Base-by-base conservation (phyloP, 1,140 invertebrate species). In the Elysia chlorotica region DNA sequence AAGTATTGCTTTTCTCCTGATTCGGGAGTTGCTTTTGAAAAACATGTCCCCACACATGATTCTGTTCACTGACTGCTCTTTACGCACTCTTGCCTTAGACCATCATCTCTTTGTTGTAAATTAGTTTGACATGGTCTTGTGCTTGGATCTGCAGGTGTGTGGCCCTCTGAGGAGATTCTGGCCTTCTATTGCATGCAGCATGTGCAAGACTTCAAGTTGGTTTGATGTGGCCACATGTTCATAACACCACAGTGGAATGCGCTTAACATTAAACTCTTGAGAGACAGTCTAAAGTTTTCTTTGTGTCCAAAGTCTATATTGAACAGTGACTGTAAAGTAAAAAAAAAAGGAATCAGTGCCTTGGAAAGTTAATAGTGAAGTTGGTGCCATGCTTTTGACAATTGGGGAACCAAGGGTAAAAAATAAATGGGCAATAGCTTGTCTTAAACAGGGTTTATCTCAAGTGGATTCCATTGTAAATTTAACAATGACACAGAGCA, bases 111-210 rank as follows among this genome's bases (percentile, higher is more conserved):
- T 48, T n/a, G 41, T 48, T 48, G 41, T n/a, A 48, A 14, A n/a
- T 48, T 48, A 14, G 41, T 14, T 48, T 10, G 41, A 48, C 41
- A 48, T 48, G n/a, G n/a, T 48, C n/a, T 48, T 48, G n/a, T 48
- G 41, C n/a, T 48, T 48, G 74, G 31, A 73, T 28, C 80, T 81
- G 10, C 68, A 87, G 86, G 87, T 88, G 91, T 96, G 1, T 96
- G 94, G 94, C 94, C 94, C 14, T 94, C 94, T 3, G 94, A 96
- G 86, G 94, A 95, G 86, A 92, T 94, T 10, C 84, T 96, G 33
- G 91, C 93, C 1, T 92, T 93, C 79, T 92, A 93, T 83, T 89
- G 92, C 73, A 87, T 94, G 38, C 90, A 90, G 75, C 92, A 95
- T 83, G 85, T 89, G 48, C 76, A 89, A 2, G 83, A 91, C 25